These are phyloP conservation scores for Peromyscus aztecus DNA, from an alignment of 2,797 vertebrate species.

Conservation along the genomic window DNA sequence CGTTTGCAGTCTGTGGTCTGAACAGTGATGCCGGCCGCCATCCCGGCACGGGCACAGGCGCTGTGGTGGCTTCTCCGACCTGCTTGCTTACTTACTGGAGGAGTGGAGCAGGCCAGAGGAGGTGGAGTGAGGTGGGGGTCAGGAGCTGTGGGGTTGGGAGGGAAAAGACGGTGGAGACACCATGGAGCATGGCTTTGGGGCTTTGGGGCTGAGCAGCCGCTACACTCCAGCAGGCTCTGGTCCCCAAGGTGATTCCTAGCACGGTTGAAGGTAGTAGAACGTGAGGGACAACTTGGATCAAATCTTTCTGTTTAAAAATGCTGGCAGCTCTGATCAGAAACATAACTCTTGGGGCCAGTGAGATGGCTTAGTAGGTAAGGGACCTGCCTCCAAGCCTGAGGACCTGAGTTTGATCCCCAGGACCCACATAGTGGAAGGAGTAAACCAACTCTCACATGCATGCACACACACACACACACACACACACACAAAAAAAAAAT, in stretches of 20 bases:
- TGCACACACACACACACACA: not conserved
- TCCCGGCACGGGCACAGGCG: not conserved
- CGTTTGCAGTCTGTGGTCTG: not conserved
- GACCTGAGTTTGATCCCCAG: not conserved
- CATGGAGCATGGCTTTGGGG: rapidly evolving
- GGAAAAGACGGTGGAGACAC: not conserved
- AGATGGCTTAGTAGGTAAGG: not conserved
- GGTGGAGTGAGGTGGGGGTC: not conserved
- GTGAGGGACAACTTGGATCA: not conserved
- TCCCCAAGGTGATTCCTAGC: not conserved
- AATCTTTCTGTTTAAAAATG: not conserved
- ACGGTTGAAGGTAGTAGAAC: not conserved
- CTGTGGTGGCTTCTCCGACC: not conserved
- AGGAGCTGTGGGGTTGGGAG: not conserved
- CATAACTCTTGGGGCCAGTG: not conserved
- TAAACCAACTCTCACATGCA: not conserved
- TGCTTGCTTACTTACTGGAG: not conserved
- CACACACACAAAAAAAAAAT: not conserved
- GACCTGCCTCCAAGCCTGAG: not conserved
- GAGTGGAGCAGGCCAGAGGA: not conserved
- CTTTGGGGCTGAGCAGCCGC: no score
- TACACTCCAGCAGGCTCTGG: not conserved
- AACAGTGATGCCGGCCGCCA: rapidly evolving
- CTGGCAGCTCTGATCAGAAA: not conserved
- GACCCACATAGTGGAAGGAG: not conserved